Evolutionary conservation across 2,797 vertebrate genomes (phyloP).

Genomic region (Parauchenoglanis ngamensis): DNA sequence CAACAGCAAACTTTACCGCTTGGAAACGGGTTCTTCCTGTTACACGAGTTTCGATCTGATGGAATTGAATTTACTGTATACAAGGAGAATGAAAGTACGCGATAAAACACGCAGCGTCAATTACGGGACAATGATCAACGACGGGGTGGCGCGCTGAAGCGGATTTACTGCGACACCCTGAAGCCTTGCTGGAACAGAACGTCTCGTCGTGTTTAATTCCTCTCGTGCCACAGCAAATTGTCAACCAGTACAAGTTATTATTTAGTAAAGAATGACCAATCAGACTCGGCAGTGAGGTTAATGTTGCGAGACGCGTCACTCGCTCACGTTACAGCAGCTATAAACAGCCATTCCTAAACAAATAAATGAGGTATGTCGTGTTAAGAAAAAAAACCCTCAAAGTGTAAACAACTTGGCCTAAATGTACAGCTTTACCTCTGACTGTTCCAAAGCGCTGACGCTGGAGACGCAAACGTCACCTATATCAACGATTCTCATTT

Average conservation of each 20-base stretch:
- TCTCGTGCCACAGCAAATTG: not conserved
- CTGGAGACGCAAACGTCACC: not conserved
- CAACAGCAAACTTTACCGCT: not conserved
- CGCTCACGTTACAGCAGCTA: not conserved
- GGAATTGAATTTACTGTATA: not conserved
- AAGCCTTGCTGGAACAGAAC: not conserved
- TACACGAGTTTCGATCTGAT: not conserved
- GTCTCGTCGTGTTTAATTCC: not conserved
- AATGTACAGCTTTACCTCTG: not conserved
- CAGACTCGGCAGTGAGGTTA: not conserved
- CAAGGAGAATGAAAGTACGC: not conserved
- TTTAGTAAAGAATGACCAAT: not conserved
- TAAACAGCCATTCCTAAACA: not conserved
- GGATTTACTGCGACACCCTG: not conserved
- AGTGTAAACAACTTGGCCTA: not conserved
- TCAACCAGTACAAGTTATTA: not conserved
- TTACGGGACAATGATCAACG: not conserved
- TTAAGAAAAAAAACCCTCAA: not conserved
- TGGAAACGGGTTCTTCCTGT: not conserved
- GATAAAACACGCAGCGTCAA: not conserved
- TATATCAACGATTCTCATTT: no score
- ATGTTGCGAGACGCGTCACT: not conserved
- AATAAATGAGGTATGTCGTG: not conserved
- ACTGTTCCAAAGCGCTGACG: not conserved
- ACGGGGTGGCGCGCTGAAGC: not conserved